Percentiles rank a stretch among this genome's conserved stretches.
Conservation (phyloP, 1,140 invertebrate species). For the Gryllus bimaculatus region DNA sequence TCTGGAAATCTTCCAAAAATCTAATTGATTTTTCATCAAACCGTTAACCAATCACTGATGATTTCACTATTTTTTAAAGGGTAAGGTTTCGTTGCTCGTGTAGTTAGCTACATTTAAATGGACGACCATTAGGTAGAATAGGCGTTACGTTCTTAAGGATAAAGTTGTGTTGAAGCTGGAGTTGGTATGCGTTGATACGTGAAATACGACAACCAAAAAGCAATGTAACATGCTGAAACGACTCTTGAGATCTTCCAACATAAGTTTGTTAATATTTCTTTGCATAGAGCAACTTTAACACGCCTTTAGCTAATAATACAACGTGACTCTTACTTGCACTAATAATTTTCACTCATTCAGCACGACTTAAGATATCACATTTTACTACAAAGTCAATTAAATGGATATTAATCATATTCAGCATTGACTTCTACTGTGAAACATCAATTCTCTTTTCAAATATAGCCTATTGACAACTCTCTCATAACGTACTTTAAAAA, state of each 20-base stretch:
- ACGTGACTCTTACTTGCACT: no score
- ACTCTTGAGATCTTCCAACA: no score
- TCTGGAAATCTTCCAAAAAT: background rate
- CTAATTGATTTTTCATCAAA: conserved; percentile 18
- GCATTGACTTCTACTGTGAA: background rate
- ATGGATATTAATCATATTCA: no score
- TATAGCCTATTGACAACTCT: conserved; percentile 36
- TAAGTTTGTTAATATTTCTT: no score
- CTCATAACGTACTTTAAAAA: conserved; percentile 29
- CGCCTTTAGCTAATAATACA: no score
- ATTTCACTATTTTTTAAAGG: conserved; percentile 24
- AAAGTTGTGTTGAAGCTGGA: background rate
- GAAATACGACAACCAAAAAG: background rate
- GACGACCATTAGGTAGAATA: conserved; percentile 21
- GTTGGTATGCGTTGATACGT: background rate
- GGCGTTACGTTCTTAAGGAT: conserved; percentile 8
- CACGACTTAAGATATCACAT: no score
- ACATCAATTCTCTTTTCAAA: conserved; percentile 50
- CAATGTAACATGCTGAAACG: no score
- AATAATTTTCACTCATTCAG: no score
- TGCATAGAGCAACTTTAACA: no score
- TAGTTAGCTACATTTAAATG: conserved; percentile 26
- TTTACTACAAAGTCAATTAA: no score
- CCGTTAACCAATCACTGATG: conserved; percentile 23
- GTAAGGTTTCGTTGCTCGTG: conserved; percentile 25